phyloP scores from a whole-genome alignment of 1,140 invertebrate genomes.

The Drosophila paulistorum region DNA sequence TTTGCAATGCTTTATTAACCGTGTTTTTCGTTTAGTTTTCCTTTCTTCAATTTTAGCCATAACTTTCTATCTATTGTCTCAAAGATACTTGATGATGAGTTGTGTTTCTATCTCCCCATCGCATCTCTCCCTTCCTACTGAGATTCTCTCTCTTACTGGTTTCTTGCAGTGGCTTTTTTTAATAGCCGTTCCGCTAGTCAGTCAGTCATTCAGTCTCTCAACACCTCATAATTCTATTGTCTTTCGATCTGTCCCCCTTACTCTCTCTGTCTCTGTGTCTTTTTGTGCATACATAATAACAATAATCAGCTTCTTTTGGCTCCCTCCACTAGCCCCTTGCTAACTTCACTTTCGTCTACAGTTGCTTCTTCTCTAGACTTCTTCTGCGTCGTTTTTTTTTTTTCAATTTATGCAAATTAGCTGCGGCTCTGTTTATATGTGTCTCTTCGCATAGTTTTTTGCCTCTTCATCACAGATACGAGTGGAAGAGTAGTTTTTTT shows the following conservation, averaged over 20 bases:
- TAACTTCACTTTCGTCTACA: slow-evolving; percentile 73
- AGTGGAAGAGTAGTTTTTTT: slow-evolving; percentile 14
- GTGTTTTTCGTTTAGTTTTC: slow-evolving; percentile 52
- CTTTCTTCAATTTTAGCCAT: slow-evolving; percentile 52
- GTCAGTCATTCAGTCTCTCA: slow-evolving; percentile 66
- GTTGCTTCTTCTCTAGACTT: slow-evolving; percentile 23
- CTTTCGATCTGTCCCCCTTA: slow-evolving; percentile 56
- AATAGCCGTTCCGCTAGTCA: slow-evolving; percentile 71
- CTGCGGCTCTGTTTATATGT: slow-evolving; percentile 61
- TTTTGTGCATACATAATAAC: slow-evolving; percentile 74
- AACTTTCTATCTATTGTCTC: slow-evolving; percentile 75
- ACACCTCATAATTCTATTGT: slow-evolving; percentile 81
- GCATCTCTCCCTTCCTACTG: slow-evolving; percentile 5
- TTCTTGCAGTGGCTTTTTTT: slow-evolving; percentile 13
- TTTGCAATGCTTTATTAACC: slow-evolving; percentile 64
- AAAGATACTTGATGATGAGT: slow-evolving; percentile 3
- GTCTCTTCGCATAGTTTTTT: slow-evolving; percentile 31
- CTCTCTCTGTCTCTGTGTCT: slow-evolving; percentile 35
- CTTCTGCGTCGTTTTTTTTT: slow-evolving; percentile 32
- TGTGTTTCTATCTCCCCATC: slow-evolving; percentile 19
- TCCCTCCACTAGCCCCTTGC: slow-evolving; percentile 47
- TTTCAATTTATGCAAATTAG: slow-evolving; percentile 73
- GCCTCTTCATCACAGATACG: slow-evolving; percentile 29
- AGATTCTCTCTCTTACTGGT: neutral
- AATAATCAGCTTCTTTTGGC: slow-evolving; percentile 70